phyloP scores from a whole-genome alignment of 2,113 vertebrate genomes.

The Clarias macrocephalus region DNA sequence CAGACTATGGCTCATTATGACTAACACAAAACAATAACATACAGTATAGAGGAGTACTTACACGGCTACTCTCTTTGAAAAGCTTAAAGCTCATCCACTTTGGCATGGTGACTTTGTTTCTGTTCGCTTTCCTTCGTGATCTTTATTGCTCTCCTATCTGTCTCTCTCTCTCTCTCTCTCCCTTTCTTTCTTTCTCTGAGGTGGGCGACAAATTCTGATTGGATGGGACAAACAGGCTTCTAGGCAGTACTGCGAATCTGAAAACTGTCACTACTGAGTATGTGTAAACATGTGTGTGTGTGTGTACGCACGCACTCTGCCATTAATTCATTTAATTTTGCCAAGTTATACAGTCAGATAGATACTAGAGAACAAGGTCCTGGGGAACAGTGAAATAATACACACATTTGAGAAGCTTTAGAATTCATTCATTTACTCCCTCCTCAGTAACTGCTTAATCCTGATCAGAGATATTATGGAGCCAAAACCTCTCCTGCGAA shows the following conservation, averaged over 20 bases:
- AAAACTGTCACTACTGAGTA: not conserved
- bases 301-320: constrained; percentile 18
- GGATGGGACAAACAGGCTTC: constrained; percentile 24
- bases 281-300: constrained; percentile 13
- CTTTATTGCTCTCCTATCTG: constrained; percentile 7
- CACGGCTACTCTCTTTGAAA: constrained; percentile 74
- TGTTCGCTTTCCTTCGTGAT: constrained; percentile 25
- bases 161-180: constrained; percentile 21
- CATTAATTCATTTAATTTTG: not conserved
- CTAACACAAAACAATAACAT: not conserved
- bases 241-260: not conserved
- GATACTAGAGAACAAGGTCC: not conserved
- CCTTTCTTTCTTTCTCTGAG: not conserved
- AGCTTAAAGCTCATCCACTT: constrained; percentile 80
- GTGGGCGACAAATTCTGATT: constrained; percentile 19
- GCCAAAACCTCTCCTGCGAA: not conserved
- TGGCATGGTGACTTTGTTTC: constrained; percentile 64
- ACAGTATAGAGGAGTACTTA: constrained; percentile 60
- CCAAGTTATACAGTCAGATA: not conserved
- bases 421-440: not conserved
- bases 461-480: not conserved
- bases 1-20: not conserved
- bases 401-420: not conserved
- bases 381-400: not conserved
- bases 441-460: not conserved